phyloP scores from a whole-genome alignment of 2,113 vertebrate genomes.

The Tetrax tetrax region DNA sequence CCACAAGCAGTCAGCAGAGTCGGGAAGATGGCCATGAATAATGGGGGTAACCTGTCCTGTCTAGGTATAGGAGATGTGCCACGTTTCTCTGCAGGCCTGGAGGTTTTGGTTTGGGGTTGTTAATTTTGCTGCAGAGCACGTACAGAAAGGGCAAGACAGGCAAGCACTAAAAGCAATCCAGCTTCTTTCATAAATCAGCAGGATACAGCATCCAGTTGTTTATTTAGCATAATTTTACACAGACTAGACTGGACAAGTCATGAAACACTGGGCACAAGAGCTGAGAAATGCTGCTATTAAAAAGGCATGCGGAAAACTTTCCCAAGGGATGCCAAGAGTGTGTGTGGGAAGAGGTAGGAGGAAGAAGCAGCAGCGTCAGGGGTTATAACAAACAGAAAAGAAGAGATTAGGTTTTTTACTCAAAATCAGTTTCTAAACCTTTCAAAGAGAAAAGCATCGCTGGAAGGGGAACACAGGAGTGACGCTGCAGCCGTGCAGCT shows the following conservation, averaged over 20 bases:
- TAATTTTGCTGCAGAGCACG: slow-evolving; percentile 11
- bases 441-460: slow-evolving; percentile 4
- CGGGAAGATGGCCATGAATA: background rate
- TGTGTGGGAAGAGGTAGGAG: slow-evolving; percentile 60
- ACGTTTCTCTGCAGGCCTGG: background rate
- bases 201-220: slow-evolving; percentile 55
- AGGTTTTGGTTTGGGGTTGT: background rate
- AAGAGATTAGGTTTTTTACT: background rate
- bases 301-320: slow-evolving; percentile 55
- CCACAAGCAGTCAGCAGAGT: background rate
- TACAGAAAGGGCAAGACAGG: background rate
- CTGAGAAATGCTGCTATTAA: slow-evolving; percentile 56
- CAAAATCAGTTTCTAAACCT: slow-evolving; percentile 4
- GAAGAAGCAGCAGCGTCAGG: slow-evolving; percentile 37
- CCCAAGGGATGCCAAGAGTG: slow-evolving; percentile 47
- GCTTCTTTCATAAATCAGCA: slow-evolving; percentile 47
- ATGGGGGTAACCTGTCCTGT: background rate
- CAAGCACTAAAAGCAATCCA: slow-evolving; percentile 15
- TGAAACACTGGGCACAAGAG: slow-evolving; percentile 61
- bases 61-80: background rate
- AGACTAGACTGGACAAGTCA: slow-evolving; percentile 66
- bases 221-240: slow-evolving; percentile 64
- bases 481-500: background rate
- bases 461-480: slow-evolving; percentile 25
- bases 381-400: slow-evolving; percentile 26